Percentiles rank a stretch among this genome's conserved stretches.
These are phyloP conservation scores for Arbacia lixula DNA, from an alignment of 53 echinoderm and acorn worm genomes.

Conservation along the genomic window DNA sequence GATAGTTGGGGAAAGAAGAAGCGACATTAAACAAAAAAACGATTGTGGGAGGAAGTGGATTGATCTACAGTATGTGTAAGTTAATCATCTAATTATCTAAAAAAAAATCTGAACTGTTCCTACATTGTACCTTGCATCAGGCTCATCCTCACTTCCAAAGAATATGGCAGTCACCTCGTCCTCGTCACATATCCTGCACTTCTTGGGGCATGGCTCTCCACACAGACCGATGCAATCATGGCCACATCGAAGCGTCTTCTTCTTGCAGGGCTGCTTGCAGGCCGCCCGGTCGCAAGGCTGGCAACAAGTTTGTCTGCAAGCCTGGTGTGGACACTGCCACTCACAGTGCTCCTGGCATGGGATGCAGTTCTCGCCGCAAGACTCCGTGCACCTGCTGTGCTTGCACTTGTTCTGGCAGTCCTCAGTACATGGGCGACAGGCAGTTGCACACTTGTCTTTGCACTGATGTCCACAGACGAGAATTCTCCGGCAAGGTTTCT, in stretches of 20 bases:
- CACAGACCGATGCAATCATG: constrained; percentile 88
- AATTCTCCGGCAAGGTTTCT: constrained; percentile 69
- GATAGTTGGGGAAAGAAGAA: no score
- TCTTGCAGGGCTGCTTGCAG: constrained; percentile 80
- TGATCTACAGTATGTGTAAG: no score
- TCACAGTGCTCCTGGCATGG: constrained; percentile 83
- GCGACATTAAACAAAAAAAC: no score
- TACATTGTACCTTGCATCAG: constrained; percentile 60
- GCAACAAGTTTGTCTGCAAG: constrained; percentile 67
- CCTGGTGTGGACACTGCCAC: constrained; percentile 80
- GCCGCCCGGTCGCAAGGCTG: constrained; percentile 72
- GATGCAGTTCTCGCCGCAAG: constrained; percentile 73
- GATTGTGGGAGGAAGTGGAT: no score
- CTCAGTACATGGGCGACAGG: constrained; percentile 86
- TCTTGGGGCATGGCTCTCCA: constrained; percentile 82
- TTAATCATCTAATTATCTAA: no score
- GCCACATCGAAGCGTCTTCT: constrained; percentile 40
- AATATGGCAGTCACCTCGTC: constrained; percentile 65
- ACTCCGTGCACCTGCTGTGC: constrained; percentile 75
- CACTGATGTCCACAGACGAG: constrained; percentile 91
- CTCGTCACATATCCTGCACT: constrained; percentile 73
- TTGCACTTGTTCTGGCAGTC: constrained; percentile 78
- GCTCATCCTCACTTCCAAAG: constrained; percentile 72
- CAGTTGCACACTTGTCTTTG: constrained; percentile 64
- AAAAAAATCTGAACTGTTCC: no score